These are phyloP conservation scores for Asarcornis scutulata DNA, from an alignment of 2,113 vertebrate genomes.

Conservation along the genomic window DNA sequence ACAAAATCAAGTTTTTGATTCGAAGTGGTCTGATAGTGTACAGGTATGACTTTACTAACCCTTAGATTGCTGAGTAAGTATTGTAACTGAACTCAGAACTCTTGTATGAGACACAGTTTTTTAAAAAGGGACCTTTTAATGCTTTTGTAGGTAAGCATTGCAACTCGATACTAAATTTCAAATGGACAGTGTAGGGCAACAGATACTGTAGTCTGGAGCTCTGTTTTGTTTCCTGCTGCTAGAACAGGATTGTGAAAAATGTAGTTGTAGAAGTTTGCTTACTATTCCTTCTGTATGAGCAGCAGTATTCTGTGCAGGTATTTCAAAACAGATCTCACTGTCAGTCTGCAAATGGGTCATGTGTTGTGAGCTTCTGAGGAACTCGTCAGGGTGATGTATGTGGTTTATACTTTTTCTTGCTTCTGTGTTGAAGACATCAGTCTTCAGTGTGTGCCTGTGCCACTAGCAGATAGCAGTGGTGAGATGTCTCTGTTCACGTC, in stretches of 20 bases:
- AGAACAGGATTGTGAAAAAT: not conserved
- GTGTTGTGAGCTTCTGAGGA: not conserved
- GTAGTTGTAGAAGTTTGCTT: not conserved
- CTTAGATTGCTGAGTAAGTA: not conserved
- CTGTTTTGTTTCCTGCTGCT: not conserved
- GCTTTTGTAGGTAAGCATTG: not conserved
- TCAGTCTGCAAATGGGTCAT: not conserved
- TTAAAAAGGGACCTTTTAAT: not conserved
- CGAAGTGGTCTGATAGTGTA: not conserved
- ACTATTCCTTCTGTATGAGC: not conserved
- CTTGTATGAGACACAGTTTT: not conserved
- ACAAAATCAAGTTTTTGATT: not conserved
- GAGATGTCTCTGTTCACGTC: not conserved
- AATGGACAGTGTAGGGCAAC: not conserved
- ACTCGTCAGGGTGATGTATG: not conserved
- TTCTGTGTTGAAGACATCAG: not conserved
- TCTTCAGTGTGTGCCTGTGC: rapidly evolving
- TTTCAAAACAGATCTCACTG: not conserved
- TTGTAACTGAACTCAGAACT: not conserved
- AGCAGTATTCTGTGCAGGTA: not conserved
- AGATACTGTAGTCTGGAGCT: not conserved
- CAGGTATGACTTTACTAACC: not conserved
- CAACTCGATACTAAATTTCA: not conserved
- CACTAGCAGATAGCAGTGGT: not conserved
- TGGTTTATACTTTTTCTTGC: not conserved